These are phyloP conservation scores for Tragelaphus strepsiceros DNA, from an alignment of 2,113 vertebrate species.

Conservation along the genomic window DNA sequence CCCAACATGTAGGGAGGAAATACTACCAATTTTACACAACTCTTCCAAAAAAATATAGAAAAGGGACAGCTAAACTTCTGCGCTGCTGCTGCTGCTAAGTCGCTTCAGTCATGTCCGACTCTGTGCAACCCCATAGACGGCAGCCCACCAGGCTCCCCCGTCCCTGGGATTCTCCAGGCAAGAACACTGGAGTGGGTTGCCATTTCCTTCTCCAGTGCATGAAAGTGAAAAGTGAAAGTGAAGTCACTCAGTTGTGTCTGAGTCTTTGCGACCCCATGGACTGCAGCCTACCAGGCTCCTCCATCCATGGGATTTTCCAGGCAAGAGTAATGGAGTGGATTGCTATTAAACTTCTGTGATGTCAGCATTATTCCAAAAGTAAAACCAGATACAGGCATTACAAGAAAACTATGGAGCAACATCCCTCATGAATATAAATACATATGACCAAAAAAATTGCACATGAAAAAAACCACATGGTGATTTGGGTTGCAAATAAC, in stretches of 20 bases:
- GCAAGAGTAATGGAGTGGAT: too few relatives aligned
- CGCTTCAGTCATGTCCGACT: too few relatives aligned
- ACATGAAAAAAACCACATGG: neutral
- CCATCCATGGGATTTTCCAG: too few relatives aligned
- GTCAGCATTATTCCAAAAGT: neutral
- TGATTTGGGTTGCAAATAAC: neutral
- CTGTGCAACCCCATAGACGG: too few relatives aligned
- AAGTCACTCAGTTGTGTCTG: fast-evolving
- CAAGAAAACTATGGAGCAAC: neutral
- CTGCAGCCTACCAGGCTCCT: too few relatives aligned
- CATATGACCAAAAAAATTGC: neutral
- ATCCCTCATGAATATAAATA: neutral
- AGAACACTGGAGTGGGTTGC: too few relatives aligned
- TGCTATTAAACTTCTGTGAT: neutral
- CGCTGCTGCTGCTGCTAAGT: too few relatives aligned
- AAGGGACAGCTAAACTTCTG: neutral
- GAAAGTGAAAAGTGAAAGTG: too few relatives aligned
- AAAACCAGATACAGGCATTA: neutral
- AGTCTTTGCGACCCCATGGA: too few relatives aligned
- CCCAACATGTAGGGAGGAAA: neutral
- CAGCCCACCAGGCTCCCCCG: too few relatives aligned
- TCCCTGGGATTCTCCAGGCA: too few relatives aligned
- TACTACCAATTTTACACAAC: neutral
- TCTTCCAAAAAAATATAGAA: neutral
- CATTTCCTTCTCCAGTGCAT: too few relatives aligned